Evolutionary conservation across 2,888 invertebrate genomes (phyloP), one percentile per base, ranked within the genome.

Genomic region (Mimumesa dahlbomi): DNA sequence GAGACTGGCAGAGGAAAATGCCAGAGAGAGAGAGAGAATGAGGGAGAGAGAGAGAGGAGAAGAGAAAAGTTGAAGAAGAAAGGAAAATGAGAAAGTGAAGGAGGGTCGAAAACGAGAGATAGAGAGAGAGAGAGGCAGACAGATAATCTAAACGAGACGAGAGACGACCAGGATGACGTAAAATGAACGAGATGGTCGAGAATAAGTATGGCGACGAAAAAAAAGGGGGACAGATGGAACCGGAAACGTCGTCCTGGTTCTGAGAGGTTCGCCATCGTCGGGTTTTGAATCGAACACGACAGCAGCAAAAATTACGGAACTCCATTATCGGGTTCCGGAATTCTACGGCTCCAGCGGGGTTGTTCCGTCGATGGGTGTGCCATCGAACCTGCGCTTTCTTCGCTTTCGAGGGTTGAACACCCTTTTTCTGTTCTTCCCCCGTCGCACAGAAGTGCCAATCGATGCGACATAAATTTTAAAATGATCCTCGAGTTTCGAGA

Each of bases 261-360:
- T 56, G 52, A 46, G 56, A 54, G 66, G 34, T 2, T 43, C 34
- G 13, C 34, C 22, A 11, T 31, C 18, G 36, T 22, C 13, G 34
- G 61, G 38, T 70, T 61, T 70, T 36, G 50, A 69, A 65, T 58
- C 64, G 65, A 61, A 61, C 25, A 58, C 66, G 63, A 57, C 68
- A 63, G 19, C 62, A 13, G 68, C 21, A 69, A 69, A 73, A 75
- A 75, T 75, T 75, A 75, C 74, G 50, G 50, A 74, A 64, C 54
- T 68, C 74, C 73, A 65, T 74, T 73, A 74, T 69, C 74, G 59
- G 54, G 40, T 64, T 59, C 61, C 61, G 59, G 64, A 61, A 65
- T 42, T 53, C 13, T 36, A 42, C 36, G 45, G 59, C 53, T 36
- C 36, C 53, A 40, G 22, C 46, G 56, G 29, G 11, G 31, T 29